These are phyloP conservation scores for Deilephila porcellus DNA, from an alignment of 2,888 invertebrate species.

Conservation along the genomic window DNA sequence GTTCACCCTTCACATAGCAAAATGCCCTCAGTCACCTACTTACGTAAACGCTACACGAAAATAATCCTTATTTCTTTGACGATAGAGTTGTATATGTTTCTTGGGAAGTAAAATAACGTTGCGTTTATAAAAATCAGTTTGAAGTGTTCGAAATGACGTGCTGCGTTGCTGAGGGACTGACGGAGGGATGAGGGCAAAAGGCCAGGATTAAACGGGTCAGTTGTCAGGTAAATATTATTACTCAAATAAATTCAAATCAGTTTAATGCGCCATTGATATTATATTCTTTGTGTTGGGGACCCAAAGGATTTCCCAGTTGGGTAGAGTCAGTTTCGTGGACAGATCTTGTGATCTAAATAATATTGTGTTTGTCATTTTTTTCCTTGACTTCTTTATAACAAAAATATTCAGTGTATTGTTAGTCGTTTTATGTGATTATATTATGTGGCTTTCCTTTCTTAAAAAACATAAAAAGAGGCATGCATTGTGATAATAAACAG, in stretches of 20 bases:
- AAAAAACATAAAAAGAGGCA: too few relatives aligned
- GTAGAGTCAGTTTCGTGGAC: background rate
- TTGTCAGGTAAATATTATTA: slow-evolving; percentile 82
- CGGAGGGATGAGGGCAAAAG: slow-evolving; percentile 48
- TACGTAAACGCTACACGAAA: background rate
- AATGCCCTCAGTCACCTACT: slow-evolving; percentile 31
- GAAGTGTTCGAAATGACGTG: slow-evolving; percentile 77
- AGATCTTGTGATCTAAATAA: background rate
- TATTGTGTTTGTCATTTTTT: background rate
- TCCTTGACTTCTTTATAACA: too few relatives aligned
- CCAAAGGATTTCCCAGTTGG: background rate
- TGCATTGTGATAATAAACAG: too few relatives aligned
- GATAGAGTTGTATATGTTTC: background rate
- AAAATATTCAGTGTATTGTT: too few relatives aligned
- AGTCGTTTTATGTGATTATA: too few relatives aligned
- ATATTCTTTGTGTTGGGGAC: slow-evolving; percentile 50
- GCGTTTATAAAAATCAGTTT: slow-evolving; percentile 72
- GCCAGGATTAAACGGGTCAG: slow-evolving; percentile 77
- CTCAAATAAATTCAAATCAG: slow-evolving; percentile 79
- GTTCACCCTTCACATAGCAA: slow-evolving; percentile 60
- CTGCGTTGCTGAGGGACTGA: slow-evolving; percentile 69
- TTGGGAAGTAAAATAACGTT: slow-evolving; percentile 33
- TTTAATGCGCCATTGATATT: slow-evolving; percentile 80
- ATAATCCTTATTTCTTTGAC: background rate
- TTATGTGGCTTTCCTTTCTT: too few relatives aligned